phyloP scores from a whole-genome alignment of 2,888 invertebrate genomes.

The Drosophila conformis region DNA sequence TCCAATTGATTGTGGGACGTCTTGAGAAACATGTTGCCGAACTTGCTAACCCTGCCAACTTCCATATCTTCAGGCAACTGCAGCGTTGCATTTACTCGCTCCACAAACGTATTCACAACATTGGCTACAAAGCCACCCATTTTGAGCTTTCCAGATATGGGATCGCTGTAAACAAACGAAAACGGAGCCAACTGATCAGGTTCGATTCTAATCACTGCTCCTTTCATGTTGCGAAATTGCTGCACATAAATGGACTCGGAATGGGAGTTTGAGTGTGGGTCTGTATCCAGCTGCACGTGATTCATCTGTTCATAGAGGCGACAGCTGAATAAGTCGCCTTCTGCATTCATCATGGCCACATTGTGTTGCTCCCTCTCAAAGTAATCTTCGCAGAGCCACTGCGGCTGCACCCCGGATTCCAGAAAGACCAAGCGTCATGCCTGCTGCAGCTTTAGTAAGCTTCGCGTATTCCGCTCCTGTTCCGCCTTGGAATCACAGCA shows the following conservation, averaged over 20 bases:
- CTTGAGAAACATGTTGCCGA: neutral
- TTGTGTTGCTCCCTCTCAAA: constrained; percentile 6
- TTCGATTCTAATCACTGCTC: constrained; percentile 1
- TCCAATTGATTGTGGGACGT: constrained; percentile 34
- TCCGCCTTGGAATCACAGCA: constrained; percentile 1
- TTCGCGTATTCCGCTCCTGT: neutral
- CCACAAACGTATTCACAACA: neutral
- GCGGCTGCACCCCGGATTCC: neutral
- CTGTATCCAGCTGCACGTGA: neutral
- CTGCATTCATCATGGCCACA: neutral
- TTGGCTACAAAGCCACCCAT: neutral
- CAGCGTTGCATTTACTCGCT: constrained; percentile 18
- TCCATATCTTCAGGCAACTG: neutral
- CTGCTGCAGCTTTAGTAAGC: neutral
- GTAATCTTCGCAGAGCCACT: constrained; percentile 6
- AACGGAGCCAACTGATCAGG: neutral
- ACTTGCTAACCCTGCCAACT: neutral
- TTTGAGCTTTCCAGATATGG: neutral
- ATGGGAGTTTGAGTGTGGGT: neutral
- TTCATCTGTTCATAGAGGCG: neutral
- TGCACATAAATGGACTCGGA: neutral
- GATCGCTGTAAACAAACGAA: neutral
- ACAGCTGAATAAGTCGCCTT: neutral
- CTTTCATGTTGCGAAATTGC: constrained; percentile 5
- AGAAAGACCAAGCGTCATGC: neutral